These are phyloP conservation scores for Loripinus fragilis DNA, from an alignment of 2,888 invertebrate genomes.

Conservation along the genomic window DNA sequence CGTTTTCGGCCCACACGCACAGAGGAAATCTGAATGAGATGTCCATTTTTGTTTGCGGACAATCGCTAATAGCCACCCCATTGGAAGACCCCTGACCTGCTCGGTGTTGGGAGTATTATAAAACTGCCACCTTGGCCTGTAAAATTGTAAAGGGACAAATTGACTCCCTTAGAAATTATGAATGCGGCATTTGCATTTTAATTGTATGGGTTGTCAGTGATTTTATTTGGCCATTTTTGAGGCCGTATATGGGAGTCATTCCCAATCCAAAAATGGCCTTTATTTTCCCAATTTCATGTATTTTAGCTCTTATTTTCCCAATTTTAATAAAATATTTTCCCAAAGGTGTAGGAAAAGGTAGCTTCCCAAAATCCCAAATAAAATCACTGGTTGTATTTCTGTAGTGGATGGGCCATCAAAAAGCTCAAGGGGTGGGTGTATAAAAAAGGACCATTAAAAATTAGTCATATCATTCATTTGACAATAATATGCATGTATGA, in stretches of 20 bases:
- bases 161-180: conserved; percentile 61
- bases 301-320: too few species aligned
- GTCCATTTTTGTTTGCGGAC: conserved; percentile 42
- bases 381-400: too few species aligned
- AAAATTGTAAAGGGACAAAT: conserved; percentile 60
- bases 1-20: conserved; percentile 59
- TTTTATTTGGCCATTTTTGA: too few species aligned
- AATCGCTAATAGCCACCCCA: conserved; percentile 55
- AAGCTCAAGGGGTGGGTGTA: conserved; percentile 27
- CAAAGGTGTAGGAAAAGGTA: too few species aligned
- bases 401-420: conserved; percentile 48
- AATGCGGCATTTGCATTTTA: conserved; percentile 65
- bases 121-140: conserved; percentile 12
- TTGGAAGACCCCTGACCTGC: conserved; percentile 54
- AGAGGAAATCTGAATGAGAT: conserved; percentile 24
- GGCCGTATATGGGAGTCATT: too few species aligned
- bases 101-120: conserved; percentile 27
- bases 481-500: conserved; percentile 13
- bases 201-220: conserved; percentile 59
- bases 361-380: too few species aligned
- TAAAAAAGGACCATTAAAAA: conserved; percentile 33
- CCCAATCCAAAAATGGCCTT: too few species aligned
- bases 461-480: conserved; percentile 14
- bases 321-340: too few species aligned
- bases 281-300: too few species aligned